Evolutionary conservation across 2,113 vertebrate species (phyloP).

Genomic region (Mus pahari): DNA sequence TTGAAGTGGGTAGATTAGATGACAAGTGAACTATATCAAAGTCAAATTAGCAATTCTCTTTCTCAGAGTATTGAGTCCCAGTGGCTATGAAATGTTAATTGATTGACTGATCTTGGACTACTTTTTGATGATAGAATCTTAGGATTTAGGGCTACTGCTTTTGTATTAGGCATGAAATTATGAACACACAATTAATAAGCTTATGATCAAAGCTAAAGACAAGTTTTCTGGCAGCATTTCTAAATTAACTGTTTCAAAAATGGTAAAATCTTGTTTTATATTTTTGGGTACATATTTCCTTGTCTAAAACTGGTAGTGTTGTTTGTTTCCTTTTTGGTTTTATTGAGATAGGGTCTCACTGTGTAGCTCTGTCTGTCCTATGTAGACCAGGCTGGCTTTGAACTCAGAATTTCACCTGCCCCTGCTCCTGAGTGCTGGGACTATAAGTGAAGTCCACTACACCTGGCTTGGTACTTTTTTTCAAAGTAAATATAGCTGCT

Average conservation of each 20-base stretch:
- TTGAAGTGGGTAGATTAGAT: neutral
- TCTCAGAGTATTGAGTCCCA: neutral
- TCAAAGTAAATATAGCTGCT: neutral
- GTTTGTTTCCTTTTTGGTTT: neutral
- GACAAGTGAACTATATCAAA: neutral
- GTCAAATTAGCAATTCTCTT: neutral
- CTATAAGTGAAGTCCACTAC: neutral
- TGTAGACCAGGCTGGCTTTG: neutral
- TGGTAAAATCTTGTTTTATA: neutral
- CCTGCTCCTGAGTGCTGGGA: neutral
- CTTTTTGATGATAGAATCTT: neutral
- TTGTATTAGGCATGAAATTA: neutral
- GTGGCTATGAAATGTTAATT: neutral
- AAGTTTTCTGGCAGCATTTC: neutral
- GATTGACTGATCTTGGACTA: neutral
- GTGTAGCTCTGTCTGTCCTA: neutral
- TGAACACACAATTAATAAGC: neutral
- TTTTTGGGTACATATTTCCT: constrained; percentile 1
- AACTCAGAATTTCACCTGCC: neutral
- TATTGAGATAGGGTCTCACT: neutral
- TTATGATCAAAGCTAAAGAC: constrained; percentile 1
- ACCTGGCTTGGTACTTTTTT: neutral
- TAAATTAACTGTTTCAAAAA: constrained; percentile 39
- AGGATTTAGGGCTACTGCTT: neutral
- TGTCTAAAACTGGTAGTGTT: neutral